A percentile compares a stretch with the other conserved stretches of the same genome.
Evolutionary conservation across 2,113 vertebrate species (phyloP).

Genomic region (Fulica atra): DNA sequence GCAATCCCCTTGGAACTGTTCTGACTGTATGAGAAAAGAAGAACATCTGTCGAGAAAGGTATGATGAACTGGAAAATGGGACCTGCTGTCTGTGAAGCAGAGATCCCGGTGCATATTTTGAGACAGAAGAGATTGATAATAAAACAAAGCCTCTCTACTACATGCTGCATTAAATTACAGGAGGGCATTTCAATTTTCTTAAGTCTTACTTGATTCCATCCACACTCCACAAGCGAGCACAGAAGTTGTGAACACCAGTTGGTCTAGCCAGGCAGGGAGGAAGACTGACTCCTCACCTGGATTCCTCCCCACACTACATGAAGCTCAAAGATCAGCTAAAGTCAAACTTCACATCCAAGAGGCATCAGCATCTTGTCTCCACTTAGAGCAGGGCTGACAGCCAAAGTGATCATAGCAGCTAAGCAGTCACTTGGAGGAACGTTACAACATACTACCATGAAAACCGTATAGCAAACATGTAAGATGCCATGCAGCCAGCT

Average conservation of each 20-base stretch:
- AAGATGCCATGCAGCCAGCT: background rate
- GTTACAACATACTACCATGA: background rate
- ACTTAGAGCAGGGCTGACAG: background rate
- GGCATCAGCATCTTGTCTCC: background rate
- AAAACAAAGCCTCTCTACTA: background rate
- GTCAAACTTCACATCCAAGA: background rate
- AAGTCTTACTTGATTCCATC: background rate
- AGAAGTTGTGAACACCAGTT: background rate
- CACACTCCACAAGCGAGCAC: background rate
- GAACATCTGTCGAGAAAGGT: conserved; percentile 29
- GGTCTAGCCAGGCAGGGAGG: background rate
- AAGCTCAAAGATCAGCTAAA: background rate
- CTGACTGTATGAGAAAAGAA: background rate
- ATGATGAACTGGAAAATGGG: background rate
- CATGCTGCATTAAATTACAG: background rate
- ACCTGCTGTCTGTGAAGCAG: background rate
- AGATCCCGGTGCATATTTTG: background rate
- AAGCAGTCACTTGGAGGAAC: background rate
- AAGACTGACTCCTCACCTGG: background rate
- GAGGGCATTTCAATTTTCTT: background rate
- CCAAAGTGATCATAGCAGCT: background rate
- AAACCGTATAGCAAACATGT: accelerated
- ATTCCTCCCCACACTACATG: background rate
- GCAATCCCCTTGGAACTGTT: conserved; percentile 28
- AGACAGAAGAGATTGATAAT: background rate